Base-by-base conservation (phyloP, 2,888 invertebrate species). In the Callimorpha dominula region DNA sequence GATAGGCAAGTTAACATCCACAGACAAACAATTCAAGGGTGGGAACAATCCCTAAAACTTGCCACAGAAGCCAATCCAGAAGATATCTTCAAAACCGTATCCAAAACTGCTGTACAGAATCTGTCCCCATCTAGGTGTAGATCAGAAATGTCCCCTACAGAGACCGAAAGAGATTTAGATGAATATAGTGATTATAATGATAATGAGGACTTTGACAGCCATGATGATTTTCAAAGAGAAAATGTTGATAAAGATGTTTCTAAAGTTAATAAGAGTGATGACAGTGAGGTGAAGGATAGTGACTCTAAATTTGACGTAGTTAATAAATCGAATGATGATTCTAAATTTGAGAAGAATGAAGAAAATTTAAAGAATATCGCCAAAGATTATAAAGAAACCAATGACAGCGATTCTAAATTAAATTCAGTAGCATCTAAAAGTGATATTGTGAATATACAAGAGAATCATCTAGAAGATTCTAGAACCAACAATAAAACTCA, bases 1-100 rank as follows among this genome's bases (percentile, higher is more conserved):
- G 90, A 92, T 12, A 82, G 89, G n/a, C 94, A 94, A 72, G 89
- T 94, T 0, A 75, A 76, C 65, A 78, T 89, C 2, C 90, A 94
- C 83, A 86, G 92, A 0, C 93, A 93, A 64, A 81, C 89, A 0
- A 77, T 92, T 0, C 77, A 81, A 62, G 89, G 91, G 0, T 95
- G 95, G 95, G 95, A 95, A 70, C 85, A 89, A 68, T 94, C 94
- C 0, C 78, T 94, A 0, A 89, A 89, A 20, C 81, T 93, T 0
- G 89, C 93, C 1, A 88, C 90, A 0, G 93, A 92, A 17, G 74
- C 90, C 0, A 89, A 91, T 63, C 75, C 86, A 0, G 86, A 85
- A 0, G 91, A 93, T 5, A 75, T 95, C 9, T 95, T 95, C 84
- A 94, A 95, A 70, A 95, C 95, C 0, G 95, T 95, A 0, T 95